Evolutionary conservation across 2,113 vertebrate genomes (phyloP).

Genomic region (Silurus asotus): DNA sequence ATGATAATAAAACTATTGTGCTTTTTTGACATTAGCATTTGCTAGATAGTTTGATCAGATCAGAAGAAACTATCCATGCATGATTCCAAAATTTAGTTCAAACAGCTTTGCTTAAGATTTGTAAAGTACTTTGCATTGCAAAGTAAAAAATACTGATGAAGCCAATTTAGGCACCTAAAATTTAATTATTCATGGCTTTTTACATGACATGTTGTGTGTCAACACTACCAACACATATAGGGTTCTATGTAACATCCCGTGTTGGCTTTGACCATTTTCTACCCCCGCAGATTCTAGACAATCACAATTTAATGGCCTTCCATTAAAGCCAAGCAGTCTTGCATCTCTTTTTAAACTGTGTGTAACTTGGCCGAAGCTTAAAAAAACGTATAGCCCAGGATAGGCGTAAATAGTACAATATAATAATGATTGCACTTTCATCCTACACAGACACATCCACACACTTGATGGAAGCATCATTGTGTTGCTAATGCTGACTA

Average conservation of each 20-base stretch:
- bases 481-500: conserved; percentile 74
- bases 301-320: background rate
- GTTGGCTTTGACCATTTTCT: background rate
- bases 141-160: background rate
- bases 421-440: conserved; percentile 51
- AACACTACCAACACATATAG: background rate
- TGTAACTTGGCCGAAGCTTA: background rate
- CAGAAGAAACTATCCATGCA: background rate
- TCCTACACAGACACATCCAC: conserved; percentile 33
- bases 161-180: background rate
- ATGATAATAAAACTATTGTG: background rate
- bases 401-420: conserved; percentile 37
- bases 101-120: background rate
- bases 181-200: no score
- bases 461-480: conserved; percentile 60
- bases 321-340: background rate
- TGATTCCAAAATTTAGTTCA: background rate
- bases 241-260: background rate
- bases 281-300: background rate
- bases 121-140: background rate
- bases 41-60: background rate
- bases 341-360: background rate
- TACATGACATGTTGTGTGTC: background rate
- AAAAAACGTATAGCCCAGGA: conserved; percentile 42
- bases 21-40: background rate